Evolutionary conservation across 2,888 invertebrate species (phyloP), one percentile per base, ranked within the genome.

Genomic region (Drosophila suboccidentalis): DNA sequence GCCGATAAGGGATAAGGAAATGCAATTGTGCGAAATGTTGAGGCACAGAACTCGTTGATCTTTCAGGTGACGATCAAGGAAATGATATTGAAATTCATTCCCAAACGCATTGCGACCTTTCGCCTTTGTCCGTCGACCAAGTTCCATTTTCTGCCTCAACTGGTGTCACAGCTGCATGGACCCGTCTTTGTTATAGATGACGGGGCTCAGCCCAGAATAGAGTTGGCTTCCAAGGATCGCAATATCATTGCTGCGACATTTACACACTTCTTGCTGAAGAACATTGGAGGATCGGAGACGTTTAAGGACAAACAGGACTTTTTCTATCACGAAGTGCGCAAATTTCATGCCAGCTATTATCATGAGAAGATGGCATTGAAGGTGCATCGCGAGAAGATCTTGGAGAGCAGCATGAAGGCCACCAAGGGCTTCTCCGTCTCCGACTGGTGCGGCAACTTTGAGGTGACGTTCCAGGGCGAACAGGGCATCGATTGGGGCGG

Each of bases 401-500:
- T 98, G 57, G 96, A 97, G 91, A 96, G 96, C 89, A 95, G 95
- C 90, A 96, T 97, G 94, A 97, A 97, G 93, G 96, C 97, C 46
- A 97, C 97, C 1, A 96, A 96, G 87, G 95, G 96, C 90, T 97
- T 97, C 93, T 94, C 94, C 1, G 95, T 97, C n/a, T 95, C 96
- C 60, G 98, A 98, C 93, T 98, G 98, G 98, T 98, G 98, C 93
- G 95, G 96, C 91, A 97, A 97, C 94, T 98, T 98, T 92, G 98
- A 98, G 93, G 96, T 98, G 73, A 96, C 95, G 62, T 98, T 98
- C 93, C 95, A 96, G 91, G 98, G 97, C n/a, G 98, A 98, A 92
- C 97, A 97, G 94, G 98, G 97, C 50, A 95, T 98, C 87, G 98
- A 98, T 93, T 97, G 97, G 97, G 98, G 98, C 79, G 98, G 98